phyloP scores from a whole-genome alignment of 2,888 invertebrate genomes.

The Eristalis intricaria region DNA sequence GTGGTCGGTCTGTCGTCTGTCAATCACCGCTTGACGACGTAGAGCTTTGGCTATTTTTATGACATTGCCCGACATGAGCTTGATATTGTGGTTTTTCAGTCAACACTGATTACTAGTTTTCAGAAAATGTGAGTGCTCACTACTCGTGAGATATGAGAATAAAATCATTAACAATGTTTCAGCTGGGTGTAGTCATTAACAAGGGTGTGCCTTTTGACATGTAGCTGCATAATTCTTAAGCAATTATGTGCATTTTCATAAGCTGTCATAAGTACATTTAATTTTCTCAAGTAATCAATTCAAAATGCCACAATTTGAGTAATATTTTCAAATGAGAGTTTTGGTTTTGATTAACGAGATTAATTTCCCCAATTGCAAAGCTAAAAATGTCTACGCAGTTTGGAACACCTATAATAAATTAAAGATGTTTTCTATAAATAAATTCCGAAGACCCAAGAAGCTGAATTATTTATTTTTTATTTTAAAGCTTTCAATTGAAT shows the following conservation, averaged over 20 bases:
- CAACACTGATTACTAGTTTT: background rate
- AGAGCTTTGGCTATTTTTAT: conserved; percentile 8
- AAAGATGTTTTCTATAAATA: no score
- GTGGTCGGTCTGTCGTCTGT: conserved; percentile 14
- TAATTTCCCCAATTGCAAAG: no score
- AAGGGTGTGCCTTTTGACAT: background rate
- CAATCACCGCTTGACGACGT: conserved; percentile 24
- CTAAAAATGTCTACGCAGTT: no score
- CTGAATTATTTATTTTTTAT: no score
- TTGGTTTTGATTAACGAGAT: no score
- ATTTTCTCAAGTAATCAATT: no score
- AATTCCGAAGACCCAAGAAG: background rate
- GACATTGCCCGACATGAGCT: background rate
- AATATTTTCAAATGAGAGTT: no score
- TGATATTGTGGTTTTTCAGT: background rate
- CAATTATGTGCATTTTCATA: background rate
- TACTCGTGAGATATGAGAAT: background rate
- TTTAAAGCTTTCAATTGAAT: background rate
- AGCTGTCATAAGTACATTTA: no score
- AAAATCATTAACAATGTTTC: background rate
- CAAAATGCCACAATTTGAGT: no score
- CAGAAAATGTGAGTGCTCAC: background rate
- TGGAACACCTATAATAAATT: no score
- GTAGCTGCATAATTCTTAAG: background rate
- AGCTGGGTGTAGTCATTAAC: background rate